phyloP scores from a whole-genome alignment of 2,888 invertebrate genomes.

The Phalangium opilio region DNA sequence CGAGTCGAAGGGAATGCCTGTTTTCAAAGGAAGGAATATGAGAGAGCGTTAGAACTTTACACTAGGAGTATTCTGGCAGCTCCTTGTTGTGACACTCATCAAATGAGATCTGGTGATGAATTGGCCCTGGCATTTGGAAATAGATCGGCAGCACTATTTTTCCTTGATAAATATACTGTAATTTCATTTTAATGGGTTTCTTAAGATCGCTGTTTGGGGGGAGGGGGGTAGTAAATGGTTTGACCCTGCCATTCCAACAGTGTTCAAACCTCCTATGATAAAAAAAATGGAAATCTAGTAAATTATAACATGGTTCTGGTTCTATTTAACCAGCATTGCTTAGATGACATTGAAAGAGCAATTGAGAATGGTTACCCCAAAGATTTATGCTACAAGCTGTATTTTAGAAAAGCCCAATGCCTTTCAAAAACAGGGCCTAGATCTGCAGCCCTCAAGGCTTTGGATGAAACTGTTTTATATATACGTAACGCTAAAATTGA shows the following conservation, averaged over 20 bases:
- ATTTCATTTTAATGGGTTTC: too few species aligned
- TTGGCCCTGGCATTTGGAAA: constrained; percentile 49
- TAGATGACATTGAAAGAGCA: constrained; percentile 46
- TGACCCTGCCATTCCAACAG: too few species aligned
- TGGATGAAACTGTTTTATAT: too few species aligned
- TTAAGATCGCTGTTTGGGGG: too few species aligned
- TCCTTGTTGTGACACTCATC: constrained; percentile 1
- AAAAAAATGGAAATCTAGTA: background rate
- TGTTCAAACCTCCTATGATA: too few species aligned
- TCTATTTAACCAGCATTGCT: constrained; percentile 41
- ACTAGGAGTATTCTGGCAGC: constrained; percentile 19
- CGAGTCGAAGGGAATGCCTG: constrained; percentile 19
- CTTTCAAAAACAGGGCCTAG: constrained; percentile 22
- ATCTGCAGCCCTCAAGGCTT: too few species aligned
- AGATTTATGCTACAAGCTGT: constrained; percentile 46
- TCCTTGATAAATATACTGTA: constrained; percentile 44
- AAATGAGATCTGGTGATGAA: constrained; percentile 31
- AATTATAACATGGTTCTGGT: constrained; percentile 8
- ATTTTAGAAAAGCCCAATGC: constrained; percentile 48
- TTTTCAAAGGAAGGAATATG: constrained; percentile 16
- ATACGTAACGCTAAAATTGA: too few species aligned
- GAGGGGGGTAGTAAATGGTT: too few species aligned
- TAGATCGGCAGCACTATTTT: constrained; percentile 48
- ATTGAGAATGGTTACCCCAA: constrained; percentile 45
- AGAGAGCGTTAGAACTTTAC: constrained; percentile 19